Evolutionary conservation across 1,140 invertebrate species (phyloP).

Genomic region (Andrena cerasifolii): DNA sequence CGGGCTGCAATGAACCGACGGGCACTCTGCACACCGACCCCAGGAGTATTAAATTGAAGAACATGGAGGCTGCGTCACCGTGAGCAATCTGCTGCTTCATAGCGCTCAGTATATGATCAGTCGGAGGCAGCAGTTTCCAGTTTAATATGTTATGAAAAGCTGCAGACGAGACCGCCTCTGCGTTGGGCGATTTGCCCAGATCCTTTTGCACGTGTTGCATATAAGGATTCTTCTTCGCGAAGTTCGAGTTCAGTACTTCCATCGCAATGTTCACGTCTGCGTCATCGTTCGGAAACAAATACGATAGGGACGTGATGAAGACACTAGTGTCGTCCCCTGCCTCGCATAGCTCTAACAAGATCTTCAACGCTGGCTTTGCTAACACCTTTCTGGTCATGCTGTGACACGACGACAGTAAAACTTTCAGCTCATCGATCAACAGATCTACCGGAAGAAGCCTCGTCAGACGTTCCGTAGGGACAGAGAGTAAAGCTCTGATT

Average conservation of each 20-base stretch:
- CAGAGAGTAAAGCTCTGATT: constrained; percentile 67
- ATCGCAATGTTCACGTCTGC: constrained; percentile 80
- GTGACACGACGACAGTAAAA: constrained; percentile 74
- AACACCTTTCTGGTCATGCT: constrained; percentile 59
- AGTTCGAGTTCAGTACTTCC: constrained; percentile 81
- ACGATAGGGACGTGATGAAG: constrained; percentile 83
- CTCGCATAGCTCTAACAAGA: constrained; percentile 73
- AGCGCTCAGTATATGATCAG: constrained; percentile 68
- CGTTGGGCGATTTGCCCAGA: constrained; percentile 70
- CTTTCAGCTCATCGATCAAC: constrained; percentile 73
- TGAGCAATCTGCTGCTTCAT: constrained; percentile 71
- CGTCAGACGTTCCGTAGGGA: constrained; percentile 69
- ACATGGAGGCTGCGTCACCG: constrained; percentile 73
- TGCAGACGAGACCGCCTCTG: constrained; percentile 69
- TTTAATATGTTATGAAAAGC: constrained; percentile 78
- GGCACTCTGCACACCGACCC: constrained; percentile 77
- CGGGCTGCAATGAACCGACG: constrained; percentile 66
- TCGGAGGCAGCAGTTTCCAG: constrained; percentile 71
- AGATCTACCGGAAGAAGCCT: constrained; percentile 66
- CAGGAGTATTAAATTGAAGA: constrained; percentile 78
- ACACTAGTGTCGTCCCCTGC: constrained; percentile 72
- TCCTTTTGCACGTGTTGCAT: constrained; percentile 75
- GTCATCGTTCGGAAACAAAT: constrained; percentile 83
- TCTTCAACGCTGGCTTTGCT: constrained; percentile 73
- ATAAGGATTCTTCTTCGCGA: constrained; percentile 79